Evolutionary conservation across 2,797 vertebrate species (phyloP).

Genomic region (Syngnathus acus): DNA sequence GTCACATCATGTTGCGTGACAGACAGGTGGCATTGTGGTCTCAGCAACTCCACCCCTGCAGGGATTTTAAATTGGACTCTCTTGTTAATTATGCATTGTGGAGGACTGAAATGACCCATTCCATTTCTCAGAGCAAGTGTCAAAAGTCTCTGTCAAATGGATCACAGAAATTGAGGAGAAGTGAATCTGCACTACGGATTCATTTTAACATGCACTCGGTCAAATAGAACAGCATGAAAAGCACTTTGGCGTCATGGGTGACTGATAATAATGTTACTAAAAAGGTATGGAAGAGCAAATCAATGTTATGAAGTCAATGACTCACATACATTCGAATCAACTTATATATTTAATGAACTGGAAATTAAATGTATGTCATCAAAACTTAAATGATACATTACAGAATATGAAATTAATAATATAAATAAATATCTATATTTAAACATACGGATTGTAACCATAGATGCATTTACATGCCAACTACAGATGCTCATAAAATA

Average conservation of each 20-base stretch:
- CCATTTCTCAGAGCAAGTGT: background rate
- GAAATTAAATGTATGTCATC: background rate
- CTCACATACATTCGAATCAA: no score
- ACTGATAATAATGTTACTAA: no score
- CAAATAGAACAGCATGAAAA: background rate
- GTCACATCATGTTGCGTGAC: background rate
- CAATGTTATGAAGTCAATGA: no score
- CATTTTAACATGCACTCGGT: background rate
- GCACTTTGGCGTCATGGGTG: background rate
- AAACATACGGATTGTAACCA: background rate
- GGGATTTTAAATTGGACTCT: background rate
- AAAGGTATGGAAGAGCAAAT: background rate
- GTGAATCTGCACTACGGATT: background rate
- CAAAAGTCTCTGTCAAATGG: background rate
- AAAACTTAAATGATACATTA: background rate
- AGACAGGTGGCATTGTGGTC: background rate
- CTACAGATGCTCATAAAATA: background rate
- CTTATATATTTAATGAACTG: no score
- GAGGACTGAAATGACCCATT: background rate
- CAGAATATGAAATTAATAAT: background rate
- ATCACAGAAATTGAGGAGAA: background rate
- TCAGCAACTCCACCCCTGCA: background rate
- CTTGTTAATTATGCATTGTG: background rate
- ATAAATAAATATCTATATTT: background rate
- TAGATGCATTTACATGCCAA: constrained; percentile 11